phyloP scores from a whole-genome alignment of 2,888 invertebrate species.

The Cylindroiulus punctatus region DNA sequence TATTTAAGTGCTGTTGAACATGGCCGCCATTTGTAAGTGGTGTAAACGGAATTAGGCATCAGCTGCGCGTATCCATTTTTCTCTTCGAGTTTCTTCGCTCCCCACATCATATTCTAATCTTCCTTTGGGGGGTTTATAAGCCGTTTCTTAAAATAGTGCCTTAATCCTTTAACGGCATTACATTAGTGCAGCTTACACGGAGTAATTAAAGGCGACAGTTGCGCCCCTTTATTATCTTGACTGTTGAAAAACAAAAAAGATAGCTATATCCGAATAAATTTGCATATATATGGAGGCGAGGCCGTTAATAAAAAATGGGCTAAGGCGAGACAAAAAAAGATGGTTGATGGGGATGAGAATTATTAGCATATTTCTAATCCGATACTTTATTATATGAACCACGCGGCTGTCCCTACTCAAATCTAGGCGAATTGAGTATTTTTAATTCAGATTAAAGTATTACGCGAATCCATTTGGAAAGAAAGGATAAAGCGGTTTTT shows the following conservation, averaged over 20 bases:
- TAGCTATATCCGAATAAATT: slow-evolving; percentile 14
- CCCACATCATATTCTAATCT: slow-evolving; percentile 8
- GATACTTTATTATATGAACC: slow-evolving; percentile 47
- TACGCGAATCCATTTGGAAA: slow-evolving; percentile 26
- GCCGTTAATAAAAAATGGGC: slow-evolving; percentile 38
- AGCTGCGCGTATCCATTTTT: slow-evolving; percentile 34
- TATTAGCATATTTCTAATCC: slow-evolving; percentile 45
- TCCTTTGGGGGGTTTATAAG: slow-evolving; percentile 39
- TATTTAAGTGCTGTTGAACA: not conserved
- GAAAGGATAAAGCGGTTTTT: not conserved
- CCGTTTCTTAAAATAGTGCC: slow-evolving; percentile 45
- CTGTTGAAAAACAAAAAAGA: slow-evolving; percentile 45
- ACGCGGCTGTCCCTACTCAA: not conserved
- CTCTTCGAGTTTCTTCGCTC: slow-evolving; percentile 13
- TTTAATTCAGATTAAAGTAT: slow-evolving; percentile 17
- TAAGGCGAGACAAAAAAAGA: not conserved
- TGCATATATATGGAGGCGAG: slow-evolving; percentile 36
- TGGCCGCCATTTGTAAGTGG: slow-evolving; percentile 1
- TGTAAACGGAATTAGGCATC: slow-evolving; percentile 33
- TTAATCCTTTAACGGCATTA: slow-evolving; percentile 47
- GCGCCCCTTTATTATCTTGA: slow-evolving; percentile 47
- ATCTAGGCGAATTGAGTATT: slow-evolving; percentile 1
- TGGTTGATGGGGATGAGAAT: slow-evolving; percentile 29
- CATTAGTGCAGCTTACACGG: slow-evolving; percentile 45
- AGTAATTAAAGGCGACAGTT: slow-evolving; percentile 47